Base-by-base conservation (phyloP, 2,888 invertebrate species). In the Helleia helle region DNA sequence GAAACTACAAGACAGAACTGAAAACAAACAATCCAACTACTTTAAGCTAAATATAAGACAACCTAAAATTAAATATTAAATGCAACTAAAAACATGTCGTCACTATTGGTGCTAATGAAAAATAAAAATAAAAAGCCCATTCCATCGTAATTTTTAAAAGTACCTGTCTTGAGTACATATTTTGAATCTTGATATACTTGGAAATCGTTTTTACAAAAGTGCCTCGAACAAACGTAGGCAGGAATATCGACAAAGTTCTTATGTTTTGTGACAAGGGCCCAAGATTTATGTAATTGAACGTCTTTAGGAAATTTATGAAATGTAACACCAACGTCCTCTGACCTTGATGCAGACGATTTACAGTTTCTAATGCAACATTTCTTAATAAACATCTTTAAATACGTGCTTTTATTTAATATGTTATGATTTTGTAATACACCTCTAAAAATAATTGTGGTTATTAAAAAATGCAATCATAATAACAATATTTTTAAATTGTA, bases 231-330 rank as follows among this genome's bases (percentile, higher is more conserved):
- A 22, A 93, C 90, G 65, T 89, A 88, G 36, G 87, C 86, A 43
- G 87, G 85, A 61, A 79, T 79, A 14, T 86, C 85, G 51, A 86
- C 84, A 46, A 86, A 84, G 26, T 69, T 58, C 36, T 81, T 81
- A 36, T 88, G 84, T 22, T 83, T 87, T 55, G 91, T 90, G 54
- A 89, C 86, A n/a, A 74, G 71, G 40, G 89, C 76, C 93, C 93
- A 93, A 63, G 83, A 86, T 36, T 86, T 80, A 41, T 88, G 77
- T 42, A 89, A 79, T 42, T 76, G 76, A 14, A 73, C 61, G 62
- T 91, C 89, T 64, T 89, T 87, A 1, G 93, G 93, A 58, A 91
- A 90, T 55, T 91, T 91, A 66, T 93, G 93, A 60, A 91, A 91
- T 25, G 92, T 92, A 24, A 93, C 89, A 47, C 92, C 92, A 50